These are phyloP conservation scores for Deroptyus accipitrinus DNA, from an alignment of 2,113 vertebrate genomes.

Conservation along the genomic window DNA sequence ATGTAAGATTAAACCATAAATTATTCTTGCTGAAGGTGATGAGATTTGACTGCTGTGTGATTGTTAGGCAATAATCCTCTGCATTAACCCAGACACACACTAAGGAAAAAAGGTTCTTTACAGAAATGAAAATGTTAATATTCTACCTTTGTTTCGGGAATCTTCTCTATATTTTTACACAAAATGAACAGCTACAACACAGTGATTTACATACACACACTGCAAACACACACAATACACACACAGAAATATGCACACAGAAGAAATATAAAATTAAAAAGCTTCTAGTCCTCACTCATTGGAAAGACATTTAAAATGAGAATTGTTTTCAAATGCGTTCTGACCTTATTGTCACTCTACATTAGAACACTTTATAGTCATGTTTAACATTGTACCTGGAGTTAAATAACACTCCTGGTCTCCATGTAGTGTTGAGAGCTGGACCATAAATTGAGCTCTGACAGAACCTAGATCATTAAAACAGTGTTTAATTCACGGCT, in stretches of 20 bases:
- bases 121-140: background rate
- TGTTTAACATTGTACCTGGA: background rate
- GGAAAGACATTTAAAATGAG: background rate
- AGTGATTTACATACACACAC: background rate
- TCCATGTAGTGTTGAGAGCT: background rate
- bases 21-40: slow-evolving; percentile 81
- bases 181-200: background rate
- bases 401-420: background rate
- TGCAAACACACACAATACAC: background rate
- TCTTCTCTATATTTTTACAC: background rate
- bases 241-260: background rate
- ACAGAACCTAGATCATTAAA: background rate
- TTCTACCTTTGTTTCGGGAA: background rate
- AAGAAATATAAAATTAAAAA: background rate
- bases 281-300: background rate
- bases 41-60: slow-evolving; percentile 61
- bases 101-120: background rate
- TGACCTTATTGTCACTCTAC: background rate
- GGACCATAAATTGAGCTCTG: background rate
- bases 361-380: background rate
- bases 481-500: background rate
- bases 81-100: slow-evolving; percentile 61
- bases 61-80: slow-evolving; percentile 56
- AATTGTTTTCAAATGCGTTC: background rate
- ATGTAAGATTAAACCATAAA: slow-evolving; percentile 86